Evolutionary conservation across 2,113 vertebrate genomes (phyloP), one percentile per base, ranked within the genome.

Genomic region (Fregata magnificens): DNA sequence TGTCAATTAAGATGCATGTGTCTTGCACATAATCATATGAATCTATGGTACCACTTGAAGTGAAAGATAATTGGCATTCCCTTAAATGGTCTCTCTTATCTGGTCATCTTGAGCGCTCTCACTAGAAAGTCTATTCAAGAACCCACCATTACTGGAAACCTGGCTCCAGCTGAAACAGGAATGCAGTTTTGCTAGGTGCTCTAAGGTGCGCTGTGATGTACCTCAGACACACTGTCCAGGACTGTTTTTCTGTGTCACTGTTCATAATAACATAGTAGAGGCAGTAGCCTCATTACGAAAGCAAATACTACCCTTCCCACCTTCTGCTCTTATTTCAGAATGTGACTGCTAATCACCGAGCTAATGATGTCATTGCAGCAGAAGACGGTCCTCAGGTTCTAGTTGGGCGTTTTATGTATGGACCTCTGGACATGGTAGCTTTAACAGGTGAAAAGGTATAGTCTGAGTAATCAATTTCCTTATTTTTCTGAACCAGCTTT

Each of bases 321-420:
- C 17, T 83, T 83, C 40, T 79, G 62, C 55, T 95, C 66, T 85
- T 50, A 24, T 90, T 97, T 45, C 91, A 99, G 99, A 99, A 99
- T 6, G 99, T 99, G 73, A 99, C 99, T 26, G 98, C 99, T 66
- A 99, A 99, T 97, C 99, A 99, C 97, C 98, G 99, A 92, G 99
- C 99, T 82, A 99, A 99, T 6, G 99, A 99, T 1, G 97, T 99
- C 88, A 99, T 99, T 42, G 98, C 99, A 5, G 99, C 99, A 0
- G 99, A 99, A 97, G 99, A 99, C 0, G 99, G 99, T 31, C 98
- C 98, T 13, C 99, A 99, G 97, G 98, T 98, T 10, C 98, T 99
- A 58, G 99, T 99, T 58, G 99, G 99, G 22, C 99, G 99, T 67
- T 99, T 99, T 95, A 99, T 99, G 99, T 99, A 99, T 6, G 99